These are phyloP conservation scores for Heterotis niloticus DNA, from an alignment of 2,113 vertebrate species.

Conservation along the genomic window DNA sequence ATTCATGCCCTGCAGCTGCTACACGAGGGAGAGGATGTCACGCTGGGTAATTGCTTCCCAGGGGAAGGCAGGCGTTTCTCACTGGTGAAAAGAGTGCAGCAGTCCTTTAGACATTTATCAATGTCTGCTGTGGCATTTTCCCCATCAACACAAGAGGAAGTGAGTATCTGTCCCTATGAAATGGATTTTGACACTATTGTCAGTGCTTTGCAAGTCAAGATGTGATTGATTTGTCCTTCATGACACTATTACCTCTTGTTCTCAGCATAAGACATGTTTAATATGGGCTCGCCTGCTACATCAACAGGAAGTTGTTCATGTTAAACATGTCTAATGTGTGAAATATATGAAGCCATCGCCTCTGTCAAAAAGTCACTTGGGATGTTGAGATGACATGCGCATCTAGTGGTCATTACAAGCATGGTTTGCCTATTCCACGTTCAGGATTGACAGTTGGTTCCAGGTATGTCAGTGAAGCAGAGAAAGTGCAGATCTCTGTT, in stretches of 20 bases:
- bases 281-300: not conserved
- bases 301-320: not conserved
- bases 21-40: not conserved
- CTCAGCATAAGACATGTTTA: not conserved
- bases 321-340: not conserved
- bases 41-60: slow-evolving; percentile 16
- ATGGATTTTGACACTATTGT: slow-evolving; percentile 8
- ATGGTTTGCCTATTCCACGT: not conserved
- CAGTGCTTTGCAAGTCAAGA: not conserved
- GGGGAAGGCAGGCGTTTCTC: not conserved
- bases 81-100: not conserved
- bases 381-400: not conserved
- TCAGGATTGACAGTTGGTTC: not conserved
- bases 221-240: not conserved
- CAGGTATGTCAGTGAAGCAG: too few relatives aligned
- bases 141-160: not conserved
- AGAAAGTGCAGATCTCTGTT: not conserved
- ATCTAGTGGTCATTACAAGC: not conserved
- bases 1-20: slow-evolving; percentile 19
- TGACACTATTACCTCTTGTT: not conserved
- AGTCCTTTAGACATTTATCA: slow-evolving; percentile 19
- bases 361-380: not conserved
- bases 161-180: not conserved
- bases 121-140: not conserved
- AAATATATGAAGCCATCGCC: not conserved